Evolutionary conservation across 2,888 invertebrate genomes (phyloP).

Genomic region (Papilio demoleus): DNA sequence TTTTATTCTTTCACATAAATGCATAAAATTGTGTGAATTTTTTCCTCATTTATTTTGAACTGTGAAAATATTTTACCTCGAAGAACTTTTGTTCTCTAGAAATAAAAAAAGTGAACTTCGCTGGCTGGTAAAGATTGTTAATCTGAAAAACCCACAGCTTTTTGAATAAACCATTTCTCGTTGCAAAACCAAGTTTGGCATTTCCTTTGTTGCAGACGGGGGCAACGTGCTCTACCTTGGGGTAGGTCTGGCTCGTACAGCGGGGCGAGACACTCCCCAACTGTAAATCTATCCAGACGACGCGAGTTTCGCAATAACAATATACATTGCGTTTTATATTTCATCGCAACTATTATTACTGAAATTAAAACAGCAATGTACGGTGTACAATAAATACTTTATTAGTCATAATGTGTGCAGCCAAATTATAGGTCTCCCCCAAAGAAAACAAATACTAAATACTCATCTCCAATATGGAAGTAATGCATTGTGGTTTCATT

Average conservation of each 20-base stretch:
- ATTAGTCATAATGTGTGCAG: slow-evolving; percentile 52
- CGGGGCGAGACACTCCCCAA: slow-evolving; percentile 62
- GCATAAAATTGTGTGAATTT: no score
- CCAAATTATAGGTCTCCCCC: slow-evolving; percentile 69
- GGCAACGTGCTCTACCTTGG: slow-evolving; percentile 66
- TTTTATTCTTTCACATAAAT: no score
- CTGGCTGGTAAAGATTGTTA: slow-evolving; percentile 17
- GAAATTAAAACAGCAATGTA: slow-evolving; percentile 50
- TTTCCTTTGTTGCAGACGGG: slow-evolving; percentile 45
- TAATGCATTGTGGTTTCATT: slow-evolving; percentile 31
- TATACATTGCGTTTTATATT: slow-evolving; percentile 50
- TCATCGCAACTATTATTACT: accelerated
- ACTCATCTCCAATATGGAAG: slow-evolving; percentile 57
- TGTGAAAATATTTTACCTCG: not conserved
- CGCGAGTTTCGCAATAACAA: not conserved
- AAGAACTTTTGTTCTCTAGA: not conserved
- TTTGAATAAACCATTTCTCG: slow-evolving; percentile 42
- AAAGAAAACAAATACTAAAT: slow-evolving; percentile 68
- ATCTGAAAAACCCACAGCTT: slow-evolving; percentile 20
- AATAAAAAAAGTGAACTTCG: slow-evolving; percentile 2
- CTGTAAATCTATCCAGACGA: slow-evolving; percentile 46
- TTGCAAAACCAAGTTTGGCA: slow-evolving; percentile 39
- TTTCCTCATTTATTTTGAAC: not conserved
- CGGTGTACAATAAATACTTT: not conserved
- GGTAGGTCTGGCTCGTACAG: slow-evolving; percentile 71